phyloP scores from a whole-genome alignment of 2,888 invertebrate genomes.

The Ophion ellenae region DNA sequence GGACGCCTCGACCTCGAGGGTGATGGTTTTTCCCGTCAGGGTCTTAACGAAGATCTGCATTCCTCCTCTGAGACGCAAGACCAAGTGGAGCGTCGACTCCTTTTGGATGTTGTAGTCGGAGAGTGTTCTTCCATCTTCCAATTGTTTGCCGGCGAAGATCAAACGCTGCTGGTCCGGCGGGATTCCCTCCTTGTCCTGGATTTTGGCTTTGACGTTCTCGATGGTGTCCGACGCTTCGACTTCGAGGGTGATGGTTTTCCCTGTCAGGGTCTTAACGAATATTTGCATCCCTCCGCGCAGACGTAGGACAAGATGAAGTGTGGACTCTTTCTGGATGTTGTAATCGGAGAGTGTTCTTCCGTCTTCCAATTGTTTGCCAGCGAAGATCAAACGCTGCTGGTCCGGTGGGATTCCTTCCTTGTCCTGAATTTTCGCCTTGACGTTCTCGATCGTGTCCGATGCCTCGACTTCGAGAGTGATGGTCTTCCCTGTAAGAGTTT shows the following conservation, averaged over 20 bases:
- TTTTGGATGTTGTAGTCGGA: slow-evolving; percentile 54
- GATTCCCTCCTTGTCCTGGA: slow-evolving; percentile 42
- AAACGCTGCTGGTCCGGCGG: slow-evolving; percentile 54
- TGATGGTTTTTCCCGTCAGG: slow-evolving; percentile 38
- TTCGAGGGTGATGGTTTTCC: slow-evolving; percentile 33
- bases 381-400: slow-evolving; percentile 71
- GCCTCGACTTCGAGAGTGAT: slow-evolving; percentile 86
- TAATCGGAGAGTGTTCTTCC: slow-evolving; percentile 84
- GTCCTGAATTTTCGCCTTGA: slow-evolving; percentile 86
- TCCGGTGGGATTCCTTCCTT: slow-evolving; percentile 71
- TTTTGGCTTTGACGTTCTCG: slow-evolving; percentile 44
- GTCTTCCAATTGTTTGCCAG: slow-evolving; percentile 85
- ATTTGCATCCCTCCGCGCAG: slow-evolving; percentile 36
- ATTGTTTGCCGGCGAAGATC: slow-evolving; percentile 80
- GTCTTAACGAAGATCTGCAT: slow-evolving; percentile 45
- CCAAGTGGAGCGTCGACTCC: slow-evolving; percentile 31
- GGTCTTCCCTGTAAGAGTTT: slow-evolving; percentile 86
- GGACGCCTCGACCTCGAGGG: slow-evolving; percentile 24
- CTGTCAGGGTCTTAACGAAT: slow-evolving; percentile 35
- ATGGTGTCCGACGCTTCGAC: slow-evolving; percentile 38
- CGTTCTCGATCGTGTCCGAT: slow-evolving; percentile 87
- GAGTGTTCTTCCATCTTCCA: slow-evolving; percentile 86
- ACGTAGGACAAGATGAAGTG: slow-evolving; percentile 12
- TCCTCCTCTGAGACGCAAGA: slow-evolving; percentile 27
- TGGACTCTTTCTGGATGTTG: slow-evolving; percentile 41